A percentile compares a stretch with the other conserved stretches of the same genome.
These are phyloP conservation scores for Phenganax subtilis DNA, from an alignment of 92 coral and sea anemone species.

Conservation along the genomic window DNA sequence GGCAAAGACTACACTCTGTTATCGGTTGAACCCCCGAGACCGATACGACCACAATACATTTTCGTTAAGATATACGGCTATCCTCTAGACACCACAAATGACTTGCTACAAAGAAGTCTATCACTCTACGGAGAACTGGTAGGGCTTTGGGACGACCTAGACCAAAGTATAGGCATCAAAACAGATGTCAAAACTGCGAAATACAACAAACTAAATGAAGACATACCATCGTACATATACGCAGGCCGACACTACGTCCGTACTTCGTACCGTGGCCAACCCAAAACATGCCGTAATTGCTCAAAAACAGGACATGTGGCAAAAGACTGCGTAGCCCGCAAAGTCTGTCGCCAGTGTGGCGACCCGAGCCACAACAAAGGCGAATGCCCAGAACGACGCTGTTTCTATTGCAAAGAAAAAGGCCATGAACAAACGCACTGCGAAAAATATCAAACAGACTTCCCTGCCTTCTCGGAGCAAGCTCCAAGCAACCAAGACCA, in stretches of 20 bases:
- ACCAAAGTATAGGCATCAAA: background rate
- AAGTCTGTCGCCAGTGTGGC: background rate
- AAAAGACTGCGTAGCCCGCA: background rate
- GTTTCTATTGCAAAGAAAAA: background rate
- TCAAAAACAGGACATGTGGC: background rate
- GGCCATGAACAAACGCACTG: background rate
- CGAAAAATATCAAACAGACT: no score
- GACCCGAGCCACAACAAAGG: background rate
- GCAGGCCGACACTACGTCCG: background rate
- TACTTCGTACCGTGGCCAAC: background rate
- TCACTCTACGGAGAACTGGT: background rate
- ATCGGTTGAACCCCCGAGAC: background rate
- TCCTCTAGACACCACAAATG: background rate
- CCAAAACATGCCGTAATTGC: conserved; percentile 11
- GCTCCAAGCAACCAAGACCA: no score
- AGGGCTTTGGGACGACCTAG: background rate
- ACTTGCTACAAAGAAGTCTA: background rate
- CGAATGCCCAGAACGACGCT: background rate
- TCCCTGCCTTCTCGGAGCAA: no score
- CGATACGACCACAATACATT: background rate
- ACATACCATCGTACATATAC: background rate
- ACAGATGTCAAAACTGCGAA: background rate
- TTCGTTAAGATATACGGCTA: background rate
- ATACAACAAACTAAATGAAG: background rate
- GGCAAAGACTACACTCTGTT: background rate